These are phyloP conservation scores for Acronicta aceris DNA, from an alignment of 2,888 invertebrate genomes.

Conservation along the genomic window DNA sequence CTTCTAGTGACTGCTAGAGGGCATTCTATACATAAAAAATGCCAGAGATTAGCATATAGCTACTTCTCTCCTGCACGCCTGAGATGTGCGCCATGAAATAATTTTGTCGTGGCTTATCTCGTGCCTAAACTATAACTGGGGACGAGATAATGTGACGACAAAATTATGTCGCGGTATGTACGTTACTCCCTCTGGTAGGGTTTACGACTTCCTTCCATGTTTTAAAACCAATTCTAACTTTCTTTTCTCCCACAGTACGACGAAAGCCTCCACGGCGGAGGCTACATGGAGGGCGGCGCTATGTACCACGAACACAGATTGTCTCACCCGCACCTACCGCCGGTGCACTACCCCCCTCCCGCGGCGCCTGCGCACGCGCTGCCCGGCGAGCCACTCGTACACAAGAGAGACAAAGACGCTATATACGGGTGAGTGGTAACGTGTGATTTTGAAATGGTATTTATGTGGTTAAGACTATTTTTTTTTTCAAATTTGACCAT, in stretches of 20 bases:
- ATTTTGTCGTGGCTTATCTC: no score
- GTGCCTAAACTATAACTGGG: no score
- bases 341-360: constrained; percentile 95
- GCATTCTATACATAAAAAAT: no score
- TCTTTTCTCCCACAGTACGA: constrained; percentile 92
- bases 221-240: constrained; percentile 3
- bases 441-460: constrained; percentile 62
- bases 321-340: constrained; percentile 92
- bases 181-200: no score
- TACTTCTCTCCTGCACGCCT: no score
- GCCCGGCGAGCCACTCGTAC: constrained; percentile 96
- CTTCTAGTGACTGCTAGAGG: no score
- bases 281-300: constrained; percentile 95
- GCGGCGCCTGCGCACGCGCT: constrained; percentile 96
- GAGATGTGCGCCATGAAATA: no score
- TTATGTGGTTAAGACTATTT: constrained; percentile 13
- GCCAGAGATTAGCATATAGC: no score
- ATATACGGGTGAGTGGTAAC: constrained; percentile 97
- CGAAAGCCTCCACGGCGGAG: constrained; percentile 95
- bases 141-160: no score
- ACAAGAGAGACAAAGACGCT: constrained; percentile 99
- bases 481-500: not conserved
- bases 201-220: no score
- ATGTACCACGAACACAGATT: constrained; percentile 95
- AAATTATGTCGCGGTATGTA: no score